Evolutionary conservation across 1,140 invertebrate genomes (phyloP).

Genomic region (Brachionus angularis): DNA sequence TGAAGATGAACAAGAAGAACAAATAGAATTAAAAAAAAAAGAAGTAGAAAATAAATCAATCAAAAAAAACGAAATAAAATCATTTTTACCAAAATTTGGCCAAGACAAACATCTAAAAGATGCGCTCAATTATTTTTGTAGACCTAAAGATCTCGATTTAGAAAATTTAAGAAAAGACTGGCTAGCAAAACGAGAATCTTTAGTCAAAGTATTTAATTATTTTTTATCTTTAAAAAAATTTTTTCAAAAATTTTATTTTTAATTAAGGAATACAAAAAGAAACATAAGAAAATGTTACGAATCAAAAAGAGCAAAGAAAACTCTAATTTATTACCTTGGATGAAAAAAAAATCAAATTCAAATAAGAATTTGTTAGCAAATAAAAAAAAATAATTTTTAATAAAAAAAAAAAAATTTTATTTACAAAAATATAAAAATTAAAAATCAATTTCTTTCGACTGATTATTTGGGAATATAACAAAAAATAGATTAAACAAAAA

Average conservation of each 20-base stretch:
- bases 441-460: too few relatives aligned
- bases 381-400: too few relatives aligned
- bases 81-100: slow-evolving; percentile 17
- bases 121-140: slow-evolving; percentile 23
- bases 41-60: neutral
- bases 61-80: slow-evolving; percentile 29
- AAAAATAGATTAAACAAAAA: slow-evolving; percentile 10
- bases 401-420: too few relatives aligned
- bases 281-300: slow-evolving; percentile 43
- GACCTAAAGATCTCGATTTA: slow-evolving; percentile 28
- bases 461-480: slow-evolving; percentile 15
- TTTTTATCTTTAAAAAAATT: neutral
- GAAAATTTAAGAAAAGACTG: slow-evolving; percentile 36
- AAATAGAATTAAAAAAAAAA: neutral
- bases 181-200: neutral
- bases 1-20: too few relatives aligned
- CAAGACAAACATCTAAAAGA: slow-evolving; percentile 5
- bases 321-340: slow-evolving; percentile 27
- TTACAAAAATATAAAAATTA: too few relatives aligned
- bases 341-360: too few relatives aligned
- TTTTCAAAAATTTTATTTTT: neutral
- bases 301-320: slow-evolving; percentile 38
- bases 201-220: neutral
- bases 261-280: slow-evolving; percentile 22
- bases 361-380: too few relatives aligned